Conservation (phyloP, 2,797 vertebrate species). For the Trachops cirrhosus region DNA sequence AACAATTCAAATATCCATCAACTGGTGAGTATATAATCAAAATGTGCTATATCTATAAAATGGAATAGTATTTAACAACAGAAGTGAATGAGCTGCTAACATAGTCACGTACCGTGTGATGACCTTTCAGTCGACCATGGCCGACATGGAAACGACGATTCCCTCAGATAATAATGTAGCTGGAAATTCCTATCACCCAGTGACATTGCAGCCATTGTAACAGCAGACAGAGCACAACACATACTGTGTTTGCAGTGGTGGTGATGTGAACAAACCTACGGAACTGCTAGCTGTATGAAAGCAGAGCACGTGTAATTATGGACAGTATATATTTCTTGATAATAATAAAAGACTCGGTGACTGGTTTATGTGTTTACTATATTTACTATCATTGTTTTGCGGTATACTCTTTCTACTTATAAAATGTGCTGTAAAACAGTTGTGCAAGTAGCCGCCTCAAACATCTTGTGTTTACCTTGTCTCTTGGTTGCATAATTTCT, state of each 20-base stretch:
- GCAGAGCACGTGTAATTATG: not conserved
- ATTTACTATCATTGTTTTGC: not conserved
- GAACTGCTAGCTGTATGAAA: not conserved
- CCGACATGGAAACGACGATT: too few species aligned
- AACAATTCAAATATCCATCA: not conserved
- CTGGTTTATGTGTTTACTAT: not conserved
- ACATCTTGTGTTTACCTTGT: not conserved
- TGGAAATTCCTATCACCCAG: not conserved
- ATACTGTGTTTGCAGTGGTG: not conserved
- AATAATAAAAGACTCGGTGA: not conserved
- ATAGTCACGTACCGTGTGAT: not conserved
- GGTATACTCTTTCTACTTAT: not conserved
- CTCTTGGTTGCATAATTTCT: not conserved
- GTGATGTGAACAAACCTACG: too few species aligned
- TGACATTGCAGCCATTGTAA: not conserved
- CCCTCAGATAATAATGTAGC: not conserved
- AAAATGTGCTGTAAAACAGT: not conserved
- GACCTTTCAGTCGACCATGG: not conserved
- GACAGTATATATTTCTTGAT: not conserved
- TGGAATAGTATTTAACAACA: not conserved
- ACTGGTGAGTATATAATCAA: not conserved
- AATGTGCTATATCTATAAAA: not conserved
- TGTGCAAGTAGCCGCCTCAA: not conserved
- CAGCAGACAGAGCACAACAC: not conserved
- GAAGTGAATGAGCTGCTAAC: not conserved